Base-by-base conservation (phyloP, 1,140 invertebrate genomes). In the Aphis gossypii region DNA sequence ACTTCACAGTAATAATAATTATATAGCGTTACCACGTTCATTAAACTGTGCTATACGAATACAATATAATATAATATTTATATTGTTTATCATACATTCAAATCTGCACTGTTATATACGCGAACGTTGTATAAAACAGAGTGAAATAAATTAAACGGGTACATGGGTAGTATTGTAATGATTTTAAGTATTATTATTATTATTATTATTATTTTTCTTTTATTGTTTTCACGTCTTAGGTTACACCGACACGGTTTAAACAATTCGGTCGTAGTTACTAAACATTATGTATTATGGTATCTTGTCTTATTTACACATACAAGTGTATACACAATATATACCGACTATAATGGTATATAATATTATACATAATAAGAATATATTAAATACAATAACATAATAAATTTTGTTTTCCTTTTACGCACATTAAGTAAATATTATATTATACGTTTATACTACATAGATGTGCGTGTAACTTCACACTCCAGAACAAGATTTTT, bases 371-470 rank as follows among this genome's bases (percentile, higher is more conserved):
- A 68, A 30, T 68, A 68, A 51, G 18, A 51, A 51, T 51, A 68
- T 68, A 68, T n/a, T 68, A n/a, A 30, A 14, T 30, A 68, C 30
- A 68, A 68, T 68, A 68, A 68, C 25, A n/a, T 68, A 68, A 68
- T 68, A 68, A 82, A 82, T 82, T 82, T 82, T 82, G 76, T 38
- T 38, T 82, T 82, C 76, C 76, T 68, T 68, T 68, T 68, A 68
- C 60, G 60, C 60, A 68, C 60, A 68, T 68, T 68, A 68, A 68
- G 60, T 68, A 68, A 68, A 68, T 68, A n/a, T 82, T 82, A 38
- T 82, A 35, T 38, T 82, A 82, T 82, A 21, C 76, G 3, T 82
- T 68, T 68, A 68, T 68, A 68, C 25, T 14, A n/a, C 25, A 68
- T 30, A 11, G 25, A 68, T 3, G 25, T 8, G 60, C 3, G 30